Evolutionary conservation across 1,140 invertebrate genomes (phyloP).

Genomic region (Brachionus plicatilis): DNA sequence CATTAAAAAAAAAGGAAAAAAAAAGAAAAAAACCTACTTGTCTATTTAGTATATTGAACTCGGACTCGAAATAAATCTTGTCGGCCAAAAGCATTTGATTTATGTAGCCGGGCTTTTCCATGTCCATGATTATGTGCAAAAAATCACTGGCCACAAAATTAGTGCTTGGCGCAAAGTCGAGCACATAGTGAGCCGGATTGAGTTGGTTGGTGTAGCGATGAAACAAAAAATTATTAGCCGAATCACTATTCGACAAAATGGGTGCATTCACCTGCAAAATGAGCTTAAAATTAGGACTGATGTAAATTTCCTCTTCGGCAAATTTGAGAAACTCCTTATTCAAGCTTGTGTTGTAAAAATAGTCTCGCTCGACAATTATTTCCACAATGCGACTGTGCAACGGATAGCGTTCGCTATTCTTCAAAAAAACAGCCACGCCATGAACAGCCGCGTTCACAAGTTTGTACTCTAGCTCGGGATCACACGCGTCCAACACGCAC

Average conservation of each 20-base stretch:
- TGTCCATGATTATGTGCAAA: slow-evolving; percentile 9
- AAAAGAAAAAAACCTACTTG: not conserved
- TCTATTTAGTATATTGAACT: not conserved
- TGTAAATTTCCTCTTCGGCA: slow-evolving; percentile 5
- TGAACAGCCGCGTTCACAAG: slow-evolving; percentile 51
- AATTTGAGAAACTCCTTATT: slow-evolving; percentile 22
- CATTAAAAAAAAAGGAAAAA: no score
- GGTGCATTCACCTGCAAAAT: slow-evolving; percentile 12
- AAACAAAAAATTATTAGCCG: not conserved
- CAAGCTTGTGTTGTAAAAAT: not conserved
- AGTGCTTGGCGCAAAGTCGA: not conserved
- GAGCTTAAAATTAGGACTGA: slow-evolving; percentile 18
- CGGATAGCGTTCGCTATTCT: not conserved
- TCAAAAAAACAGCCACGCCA: slow-evolving; percentile 43
- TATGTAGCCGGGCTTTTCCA: slow-evolving; percentile 9
- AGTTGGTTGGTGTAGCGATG: not conserved
- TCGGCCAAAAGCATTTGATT: slow-evolving; percentile 10
- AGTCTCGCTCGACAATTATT: not conserved
- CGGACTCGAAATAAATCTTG: not conserved
- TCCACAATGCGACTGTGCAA: not conserved
- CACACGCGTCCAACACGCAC: slow-evolving; percentile 51
- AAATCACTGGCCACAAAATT: not conserved
- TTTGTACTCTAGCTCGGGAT: slow-evolving; percentile 47
- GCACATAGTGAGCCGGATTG: slow-evolving; percentile 11
- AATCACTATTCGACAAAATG: not conserved